Conservation (phyloP, 2,113 vertebrate genomes). For the Leptodactylus fuscus region DNA sequence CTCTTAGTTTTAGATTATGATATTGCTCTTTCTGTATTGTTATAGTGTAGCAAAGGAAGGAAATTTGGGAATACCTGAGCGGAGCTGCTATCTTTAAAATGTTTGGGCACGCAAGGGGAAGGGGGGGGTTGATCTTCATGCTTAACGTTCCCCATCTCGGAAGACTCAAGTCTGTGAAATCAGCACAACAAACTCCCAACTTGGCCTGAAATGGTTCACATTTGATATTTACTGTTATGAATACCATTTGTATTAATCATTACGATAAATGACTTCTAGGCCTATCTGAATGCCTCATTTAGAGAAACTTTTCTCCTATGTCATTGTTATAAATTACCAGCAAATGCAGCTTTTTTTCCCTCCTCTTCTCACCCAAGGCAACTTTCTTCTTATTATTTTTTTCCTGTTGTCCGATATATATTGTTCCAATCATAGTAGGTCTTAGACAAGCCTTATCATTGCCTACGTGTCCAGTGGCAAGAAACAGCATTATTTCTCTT, state of each 20-base stretch:
- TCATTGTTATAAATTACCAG: slow-evolving; percentile 99
- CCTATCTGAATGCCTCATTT: slow-evolving; percentile 99
- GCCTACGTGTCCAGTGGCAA: slow-evolving; percentile 71
- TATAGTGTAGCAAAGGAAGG: slow-evolving; percentile 68
- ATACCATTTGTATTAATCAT: slow-evolving; percentile 99
- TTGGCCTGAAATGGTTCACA: slow-evolving; percentile 75
- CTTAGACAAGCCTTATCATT: slow-evolving; percentile 79
- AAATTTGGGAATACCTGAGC: slow-evolving; percentile 74
- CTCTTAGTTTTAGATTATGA: slow-evolving; percentile 78
- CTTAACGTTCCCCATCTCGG: slow-evolving; percentile 66
- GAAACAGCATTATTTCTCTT: slow-evolving; percentile 64
- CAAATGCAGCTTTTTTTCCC: slow-evolving; percentile 76
- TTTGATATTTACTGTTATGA: slow-evolving; percentile 99
- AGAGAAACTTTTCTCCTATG: slow-evolving; percentile 98
- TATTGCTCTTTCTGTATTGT: slow-evolving; percentile 73
- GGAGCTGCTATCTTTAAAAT: slow-evolving; percentile 69
- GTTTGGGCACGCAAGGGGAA: slow-evolving; percentile 66
- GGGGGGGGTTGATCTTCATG: slow-evolving; percentile 59
- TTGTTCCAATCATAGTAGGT: slow-evolving; percentile 77
- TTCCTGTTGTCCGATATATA: slow-evolving; percentile 80
- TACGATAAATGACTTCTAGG: slow-evolving; percentile 99
- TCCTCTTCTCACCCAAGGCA: slow-evolving; percentile 87
- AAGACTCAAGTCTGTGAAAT: slow-evolving; percentile 54
- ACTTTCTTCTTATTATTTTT: slow-evolving; percentile 77
- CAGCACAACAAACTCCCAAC: slow-evolving; percentile 66